A percentile compares a stretch with the other conserved stretches of the same genome.
Conservation (phyloP, 2,888 invertebrate genomes). For the Chaitophorus viminalis region DNA sequence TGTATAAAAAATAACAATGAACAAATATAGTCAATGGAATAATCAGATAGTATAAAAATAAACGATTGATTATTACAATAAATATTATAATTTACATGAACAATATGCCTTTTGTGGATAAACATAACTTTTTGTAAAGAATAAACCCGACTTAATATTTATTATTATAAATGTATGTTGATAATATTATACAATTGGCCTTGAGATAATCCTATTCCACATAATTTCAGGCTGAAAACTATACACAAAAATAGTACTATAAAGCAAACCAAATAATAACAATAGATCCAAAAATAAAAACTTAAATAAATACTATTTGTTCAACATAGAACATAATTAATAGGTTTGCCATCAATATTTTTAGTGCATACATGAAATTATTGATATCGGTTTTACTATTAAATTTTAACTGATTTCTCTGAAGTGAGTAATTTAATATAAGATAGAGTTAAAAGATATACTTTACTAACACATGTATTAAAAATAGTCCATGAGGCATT, state of each 20-base stretch:
- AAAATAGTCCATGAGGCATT: background rate
- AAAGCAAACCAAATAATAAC: background rate
- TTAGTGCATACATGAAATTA: background rate
- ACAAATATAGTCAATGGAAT: background rate
- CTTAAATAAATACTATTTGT: background rate
- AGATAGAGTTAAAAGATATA: background rate
- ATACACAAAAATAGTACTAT: background rate
- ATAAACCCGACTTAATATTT: background rate
- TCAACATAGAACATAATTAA: no score
- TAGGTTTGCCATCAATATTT: no score
- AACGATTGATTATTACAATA: background rate
- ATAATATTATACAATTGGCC: background rate
- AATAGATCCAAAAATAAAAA: background rate
- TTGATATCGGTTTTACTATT: background rate
- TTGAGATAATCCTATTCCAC: background rate
- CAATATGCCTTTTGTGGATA: background rate
- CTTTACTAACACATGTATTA: background rate
- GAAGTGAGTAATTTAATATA: background rate
- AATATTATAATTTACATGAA: background rate
- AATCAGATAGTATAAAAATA: constrained; percentile 3
- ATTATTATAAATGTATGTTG: background rate
- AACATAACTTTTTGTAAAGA: background rate
- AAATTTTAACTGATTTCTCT: background rate
- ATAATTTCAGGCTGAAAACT: background rate
- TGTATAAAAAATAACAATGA: background rate